Conservation (phyloP, 2,113 vertebrate species). For the Sigmodon hispidus region DNA sequence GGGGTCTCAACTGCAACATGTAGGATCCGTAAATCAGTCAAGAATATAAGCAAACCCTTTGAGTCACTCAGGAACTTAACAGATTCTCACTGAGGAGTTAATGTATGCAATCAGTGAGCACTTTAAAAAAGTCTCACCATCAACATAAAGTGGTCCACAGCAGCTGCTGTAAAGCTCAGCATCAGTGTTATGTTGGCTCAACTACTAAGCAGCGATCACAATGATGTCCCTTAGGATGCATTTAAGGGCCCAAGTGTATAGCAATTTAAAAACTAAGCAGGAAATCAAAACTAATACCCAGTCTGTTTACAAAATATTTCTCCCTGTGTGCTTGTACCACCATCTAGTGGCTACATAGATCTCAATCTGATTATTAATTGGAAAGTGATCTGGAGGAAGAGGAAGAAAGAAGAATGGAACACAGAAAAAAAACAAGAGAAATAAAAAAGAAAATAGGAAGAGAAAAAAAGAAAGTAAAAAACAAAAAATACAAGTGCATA, state of each 20-base stretch:
- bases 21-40: conserved; percentile 74
- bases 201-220: conserved; percentile 85
- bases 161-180: conserved; percentile 84
- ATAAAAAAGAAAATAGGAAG: neutral
- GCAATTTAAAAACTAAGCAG: conserved; percentile 80
- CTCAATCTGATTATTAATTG: neutral
- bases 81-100: conserved; percentile 75
- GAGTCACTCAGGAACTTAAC: conserved; percentile 66
- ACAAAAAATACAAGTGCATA: neutral
- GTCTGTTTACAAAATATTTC: neutral
- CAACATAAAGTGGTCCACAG: conserved; percentile 78
- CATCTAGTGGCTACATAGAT: conserved; percentile 84
- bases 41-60: conserved; percentile 70
- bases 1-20: conserved; percentile 66
- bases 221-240: conserved; percentile 83
- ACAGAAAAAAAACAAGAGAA: neutral
- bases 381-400: neutral
- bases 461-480: neutral
- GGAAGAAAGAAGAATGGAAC: neutral
- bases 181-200: conserved; percentile 84
- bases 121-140: conserved; percentile 81
- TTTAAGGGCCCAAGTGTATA: conserved; percentile 81
- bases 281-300: conserved; percentile 81
- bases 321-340: conserved; percentile 81
- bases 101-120: conserved; percentile 74